Evolutionary conservation across 2,113 vertebrate genomes (phyloP), one percentile per base, ranked within the genome.

Genomic region (Gasterosteus aculeatus): DNA sequence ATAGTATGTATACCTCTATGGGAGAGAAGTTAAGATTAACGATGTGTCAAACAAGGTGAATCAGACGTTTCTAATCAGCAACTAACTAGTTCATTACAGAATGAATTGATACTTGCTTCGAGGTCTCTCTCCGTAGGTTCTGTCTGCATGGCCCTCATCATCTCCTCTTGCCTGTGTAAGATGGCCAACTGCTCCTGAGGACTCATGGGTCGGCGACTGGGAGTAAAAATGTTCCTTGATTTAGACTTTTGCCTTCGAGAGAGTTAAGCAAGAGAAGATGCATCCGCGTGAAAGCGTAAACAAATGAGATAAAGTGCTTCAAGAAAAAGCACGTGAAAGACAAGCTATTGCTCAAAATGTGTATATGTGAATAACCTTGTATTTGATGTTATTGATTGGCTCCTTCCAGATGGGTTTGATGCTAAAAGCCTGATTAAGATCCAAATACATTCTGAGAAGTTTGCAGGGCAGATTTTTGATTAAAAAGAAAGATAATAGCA

Each of bases 1-100:
- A 80, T 98, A 98, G 87, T 97, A 92, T 64, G 75, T 82, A 60
- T 98, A 98, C 58, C 95, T 94, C 97, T 99, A 85, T 66, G 92
- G 71, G 87, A 73, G 78, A 1, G 47, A 80, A 77, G 9, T 35
- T 26, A 51, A 69, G 46, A 75, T 54, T 0, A 72, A 44, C 10
- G 53, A n/a, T 53, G 31, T 41, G 38, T 65, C 10, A 19, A 47
- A 80, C 61, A 54, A 14, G 0, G 5, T 39, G 10, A 33, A 1
- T 42, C 2, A 2, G 56, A 64, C 22, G 9, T 41, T 1, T 64
- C 11, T 29, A 35, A 56, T 56, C 22, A 62, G 26, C 0, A 11
- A 62, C 15, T 59, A 1, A 42, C 9, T 19, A 1, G 9, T 54
- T 53, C 12, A 10, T 67, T 31, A 29, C 22, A 47, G 12, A 71